Base-by-base conservation (phyloP, 2,113 vertebrate genomes). In the Poicephalus meyeri region DNA sequence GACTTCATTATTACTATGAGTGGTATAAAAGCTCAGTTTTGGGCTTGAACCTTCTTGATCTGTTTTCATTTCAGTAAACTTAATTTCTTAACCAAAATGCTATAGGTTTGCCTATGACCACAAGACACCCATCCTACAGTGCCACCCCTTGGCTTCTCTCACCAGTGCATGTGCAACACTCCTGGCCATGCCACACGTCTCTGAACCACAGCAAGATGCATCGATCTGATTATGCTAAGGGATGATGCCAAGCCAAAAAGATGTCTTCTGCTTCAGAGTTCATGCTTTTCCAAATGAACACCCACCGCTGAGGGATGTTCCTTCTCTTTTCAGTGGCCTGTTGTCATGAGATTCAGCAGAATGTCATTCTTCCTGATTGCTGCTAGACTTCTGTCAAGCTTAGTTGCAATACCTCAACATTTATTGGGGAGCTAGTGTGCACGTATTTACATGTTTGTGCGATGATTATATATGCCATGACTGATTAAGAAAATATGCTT, bases 121-220 rank as follows among this genome's bases (percentile, higher is more conserved):
- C 3, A 17, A 56, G 31, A 12, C 4, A 8, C 3, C 3, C 0
- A 2, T 29, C 42, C 29, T 49, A 28, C 5, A 1, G 9, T 58
- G 44, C 12, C 18, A 4, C 7, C 13, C 13, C 33, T 31, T 63
- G 2, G 4, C 4, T 28, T 4, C 33, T 12, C 26, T 73, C 9
- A 1, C 16, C 0, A 0, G 8, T 42, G 41, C 37, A 19, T 1
- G 0, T 16, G 47, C 33, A 28, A 21, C 25, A 7, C 13, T 35
- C 16, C 35, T 15, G 21, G 35, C 18, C 39, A 39, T 11, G 21
- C 29, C 33, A 16, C 9, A 3, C 5, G 14, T 3, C 49, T 50
- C 11, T 33, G 60, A 86, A 19, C n/a, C 17, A 6, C 50, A 18
- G n/a, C 44, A 4, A 33, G 10, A 5, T 0, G 2, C 13, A 4